Evolutionary conservation across 2,888 invertebrate genomes (phyloP), one percentile per base, ranked within the genome.

Genomic region (Hydrotaea cyrtoneurina): DNA sequence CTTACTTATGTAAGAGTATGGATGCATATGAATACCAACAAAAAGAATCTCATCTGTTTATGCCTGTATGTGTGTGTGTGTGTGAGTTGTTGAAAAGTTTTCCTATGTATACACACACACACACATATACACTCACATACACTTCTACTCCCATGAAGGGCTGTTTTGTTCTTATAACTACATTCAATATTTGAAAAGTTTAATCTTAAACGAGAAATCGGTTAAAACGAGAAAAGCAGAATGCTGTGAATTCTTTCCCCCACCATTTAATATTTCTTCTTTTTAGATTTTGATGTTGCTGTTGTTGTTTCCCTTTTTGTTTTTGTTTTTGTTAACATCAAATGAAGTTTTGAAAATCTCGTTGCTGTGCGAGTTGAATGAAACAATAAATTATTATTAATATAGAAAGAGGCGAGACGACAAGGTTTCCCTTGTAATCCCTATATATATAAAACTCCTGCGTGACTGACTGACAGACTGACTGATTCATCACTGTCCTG

Each of bases 121-220:
- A 59, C 15, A 26, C n/a, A 62, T 7, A n/a, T 31, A 31, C 31
- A 31, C 31, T 4, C 31, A 4, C 31, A 31, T 31, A 31, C 7
- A 7, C 31, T 4, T 31, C 2, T 7, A 31, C 31, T 31, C 31
- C 3, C 31, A 31, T 31, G 3, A 31, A 7, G 3, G 31, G 31
- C 13, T 50, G 39, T 62, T 64, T 13, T 69, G 50, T 66, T 50
- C n/a, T 26, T 57, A 73, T 46, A 50, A 64, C 43, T 74, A 50
- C 78, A 78, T 82, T 82, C 74, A 62, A 82, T 82, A 82, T 82
- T 74, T 53, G 74, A 74, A 78, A 82, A 78, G 69, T 78, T 78
- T 82, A 74, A 78, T 82, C 78, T 78, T 50, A 74, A 78, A 46
- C 66, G 78, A 50, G 50, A 78, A 82, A 82, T 78, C 78, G 71